Evolutionary conservation across 2,113 vertebrate genomes (phyloP).

Genomic region (Pseudorectes ferrugineus): DNA sequence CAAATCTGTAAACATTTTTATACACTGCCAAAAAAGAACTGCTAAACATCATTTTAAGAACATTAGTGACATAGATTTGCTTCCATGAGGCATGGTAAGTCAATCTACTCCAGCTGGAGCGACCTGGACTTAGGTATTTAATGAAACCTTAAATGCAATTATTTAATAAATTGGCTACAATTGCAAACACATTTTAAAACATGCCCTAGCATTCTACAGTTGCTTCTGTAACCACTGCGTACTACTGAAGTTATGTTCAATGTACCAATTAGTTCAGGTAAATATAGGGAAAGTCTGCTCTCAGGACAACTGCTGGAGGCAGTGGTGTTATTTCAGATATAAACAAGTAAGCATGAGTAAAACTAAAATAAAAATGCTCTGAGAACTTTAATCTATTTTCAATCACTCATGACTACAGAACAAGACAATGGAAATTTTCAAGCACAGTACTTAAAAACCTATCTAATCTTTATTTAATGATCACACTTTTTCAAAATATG

Average conservation of each 20-base stretch:
- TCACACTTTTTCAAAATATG: background rate
- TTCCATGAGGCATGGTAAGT: background rate
- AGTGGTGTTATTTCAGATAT: background rate
- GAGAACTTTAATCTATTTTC: background rate
- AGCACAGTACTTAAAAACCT: background rate
- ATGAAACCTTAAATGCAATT: background rate
- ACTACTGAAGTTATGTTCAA: background rate
- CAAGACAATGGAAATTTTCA: background rate
- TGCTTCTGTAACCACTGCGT: background rate
- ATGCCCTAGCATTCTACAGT: background rate
- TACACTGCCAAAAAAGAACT: background rate
- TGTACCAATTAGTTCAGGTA: background rate
- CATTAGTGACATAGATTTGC: background rate
- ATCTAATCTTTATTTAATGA: background rate
- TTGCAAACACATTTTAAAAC: background rate
- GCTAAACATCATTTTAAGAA: background rate
- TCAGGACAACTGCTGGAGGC: background rate
- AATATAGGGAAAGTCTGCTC: background rate
- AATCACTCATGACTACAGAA: background rate
- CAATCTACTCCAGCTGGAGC: background rate
- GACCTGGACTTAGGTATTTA: background rate
- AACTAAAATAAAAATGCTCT: background rate
- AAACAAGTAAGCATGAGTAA: background rate
- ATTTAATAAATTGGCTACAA: background rate
- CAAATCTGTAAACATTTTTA: background rate